Evolutionary conservation across 2,888 invertebrate genomes (phyloP), one percentile per base, ranked within the genome.

Genomic region (Tipula helvola): DNA sequence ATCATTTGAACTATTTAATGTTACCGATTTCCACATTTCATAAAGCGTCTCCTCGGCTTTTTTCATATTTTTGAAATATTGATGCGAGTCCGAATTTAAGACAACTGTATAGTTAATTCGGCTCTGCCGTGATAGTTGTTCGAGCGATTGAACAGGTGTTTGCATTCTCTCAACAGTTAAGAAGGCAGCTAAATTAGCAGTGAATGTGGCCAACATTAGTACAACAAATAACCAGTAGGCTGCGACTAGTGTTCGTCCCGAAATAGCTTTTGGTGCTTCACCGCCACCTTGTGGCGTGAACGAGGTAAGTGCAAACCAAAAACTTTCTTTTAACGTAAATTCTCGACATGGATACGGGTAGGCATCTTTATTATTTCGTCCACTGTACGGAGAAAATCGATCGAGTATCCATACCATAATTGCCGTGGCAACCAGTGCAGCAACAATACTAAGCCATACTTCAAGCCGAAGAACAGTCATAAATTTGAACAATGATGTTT

Each of bases 191-290:
- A 94, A 90, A 88, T 91, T 91, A 16, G 92, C 97, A 0, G 97
- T 97, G 90, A 97, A 97, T 0, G 97, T 97, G 0, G 97, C 97
- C 89, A 97, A 90, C 97, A 97, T 97, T 0, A 97, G 93, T 0
- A 97, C 97, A 0, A 97, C 97, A 90, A 97, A 97, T 0, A 97
- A 92, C 97, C 97, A 97, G 90, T 97, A 97, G 0, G 97, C 96
- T 0, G 97, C 97, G 0, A 97, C 97, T 18, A 97, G 91, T 0
- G 96, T 96, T 71, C 97, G 92, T 0, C 96, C 96, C 0, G 97
- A 97, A 3, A 97, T 91, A 0, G 97, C 96, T 91, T 97, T 97
- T 0, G 97, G 97, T 0, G 97, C 96, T 91, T 97, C 97, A 0
- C 97, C 97, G 0, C 97, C 97, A 0, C 97, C 97, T 92, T 97